These are phyloP conservation scores for Heliconius eleuchia DNA, from an alignment of 1,140 invertebrate species.

Conservation along the genomic window DNA sequence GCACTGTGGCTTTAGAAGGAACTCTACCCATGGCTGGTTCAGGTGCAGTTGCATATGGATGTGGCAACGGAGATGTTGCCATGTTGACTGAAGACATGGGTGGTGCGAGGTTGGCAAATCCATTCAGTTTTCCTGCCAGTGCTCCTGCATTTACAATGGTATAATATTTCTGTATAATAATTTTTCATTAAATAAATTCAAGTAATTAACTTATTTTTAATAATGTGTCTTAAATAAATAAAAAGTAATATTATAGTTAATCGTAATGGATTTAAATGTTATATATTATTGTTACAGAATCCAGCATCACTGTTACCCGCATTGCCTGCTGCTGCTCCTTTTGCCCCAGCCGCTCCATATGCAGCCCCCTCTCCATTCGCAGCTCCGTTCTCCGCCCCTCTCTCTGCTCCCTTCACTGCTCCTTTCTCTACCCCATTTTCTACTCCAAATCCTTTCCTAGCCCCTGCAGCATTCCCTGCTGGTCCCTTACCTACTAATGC, in stretches of 20 bases:
- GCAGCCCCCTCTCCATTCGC: neutral
- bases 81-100: conserved; percentile 45
- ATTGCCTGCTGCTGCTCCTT: neutral
- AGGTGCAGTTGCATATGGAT: conserved; percentile 47
- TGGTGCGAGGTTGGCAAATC: conserved; percentile 15
- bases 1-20: conserved; percentile 49
- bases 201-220: neutral
- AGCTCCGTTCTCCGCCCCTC: neutral
- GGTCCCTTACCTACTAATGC: neutral
- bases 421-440: neutral
- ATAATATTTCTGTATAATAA: neutral
- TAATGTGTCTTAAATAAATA: neutral
- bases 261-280: neutral
- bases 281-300: neutral
- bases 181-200: neutral
- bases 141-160: neutral
- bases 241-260: neutral
- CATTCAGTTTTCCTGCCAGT: conserved; percentile 27
- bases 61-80: conserved; percentile 47
- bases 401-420: neutral
- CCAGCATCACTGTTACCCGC: neutral
- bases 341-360: neutral
- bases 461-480: conserved; percentile 14
- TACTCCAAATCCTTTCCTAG: conserved; percentile 12
- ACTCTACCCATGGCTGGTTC: conserved; percentile 46